These are phyloP conservation scores for Thaleichthys pacificus DNA, from an alignment of 2,797 vertebrate species.

Conservation along the genomic window DNA sequence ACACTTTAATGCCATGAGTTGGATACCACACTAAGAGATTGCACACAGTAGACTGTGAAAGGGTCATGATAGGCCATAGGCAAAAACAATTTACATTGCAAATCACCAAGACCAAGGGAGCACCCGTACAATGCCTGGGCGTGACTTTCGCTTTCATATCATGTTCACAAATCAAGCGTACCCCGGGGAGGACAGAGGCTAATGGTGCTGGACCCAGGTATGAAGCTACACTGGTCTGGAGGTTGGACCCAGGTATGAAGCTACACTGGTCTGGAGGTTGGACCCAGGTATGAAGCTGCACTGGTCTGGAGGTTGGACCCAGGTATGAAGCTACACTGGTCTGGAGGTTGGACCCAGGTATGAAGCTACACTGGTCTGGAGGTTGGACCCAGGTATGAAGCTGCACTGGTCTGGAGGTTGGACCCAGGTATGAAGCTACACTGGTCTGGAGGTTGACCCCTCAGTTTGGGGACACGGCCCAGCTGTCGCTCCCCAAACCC, in stretches of 20 bases:
- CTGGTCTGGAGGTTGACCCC: conserved; percentile 33
- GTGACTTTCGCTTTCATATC: conserved; percentile 25
- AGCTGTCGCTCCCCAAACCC: background rate
- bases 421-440: too few species aligned
- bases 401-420: too few species aligned
- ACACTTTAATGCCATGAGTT: too few species aligned
- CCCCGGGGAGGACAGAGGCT: too few species aligned
- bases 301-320: background rate
- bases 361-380: too few species aligned
- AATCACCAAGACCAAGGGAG: conserved; percentile 10
- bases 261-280: background rate
- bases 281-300: background rate
- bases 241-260: background rate
- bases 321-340: too few species aligned
- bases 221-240: conserved; percentile 13
- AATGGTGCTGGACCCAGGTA: too few species aligned
- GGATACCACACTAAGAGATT: background rate
- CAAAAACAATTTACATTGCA: conserved; percentile 25
- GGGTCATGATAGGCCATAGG: conserved; percentile 16
- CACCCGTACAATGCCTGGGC: conserved; percentile 14
- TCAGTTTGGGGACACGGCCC: background rate
- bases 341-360: too few species aligned
- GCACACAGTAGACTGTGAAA: background rate
- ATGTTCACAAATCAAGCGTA: conserved; percentile 5
- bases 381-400: too few species aligned